phyloP scores from a whole-genome alignment of 2,797 vertebrate species.

The Mionectes olivaceus region DNA sequence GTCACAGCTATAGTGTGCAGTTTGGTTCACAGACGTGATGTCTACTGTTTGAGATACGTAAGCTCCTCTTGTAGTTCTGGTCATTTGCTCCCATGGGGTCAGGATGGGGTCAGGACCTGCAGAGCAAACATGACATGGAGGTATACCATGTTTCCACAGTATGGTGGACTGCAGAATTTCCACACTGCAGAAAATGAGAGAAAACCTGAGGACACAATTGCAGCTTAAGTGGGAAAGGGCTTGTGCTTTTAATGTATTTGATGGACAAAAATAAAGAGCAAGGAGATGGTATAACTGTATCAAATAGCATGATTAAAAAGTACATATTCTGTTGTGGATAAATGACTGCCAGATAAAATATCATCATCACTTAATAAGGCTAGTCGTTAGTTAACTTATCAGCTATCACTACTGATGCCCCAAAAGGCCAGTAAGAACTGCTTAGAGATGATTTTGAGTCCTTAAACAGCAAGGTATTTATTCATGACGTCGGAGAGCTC shows the following conservation, averaged over 20 bases:
- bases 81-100: not conserved
- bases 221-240: not conserved
- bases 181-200: not conserved
- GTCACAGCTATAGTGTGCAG: not conserved
- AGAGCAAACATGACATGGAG: not conserved
- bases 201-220: not conserved
- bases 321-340: not conserved
- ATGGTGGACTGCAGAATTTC: too few species aligned
- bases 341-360: not conserved
- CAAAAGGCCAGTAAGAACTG: too few species aligned
- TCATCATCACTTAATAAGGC: not conserved
- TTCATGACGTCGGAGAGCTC: too few species aligned
- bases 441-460: too few species aligned
- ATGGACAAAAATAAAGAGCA: not conserved
- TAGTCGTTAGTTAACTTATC: not conserved
- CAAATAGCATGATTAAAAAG: not conserved
- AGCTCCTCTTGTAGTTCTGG: not conserved
- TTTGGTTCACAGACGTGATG: not conserved
- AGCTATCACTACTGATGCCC: not conserved
- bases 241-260: not conserved
- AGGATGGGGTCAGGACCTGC: not conserved
- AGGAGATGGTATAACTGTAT: not conserved
- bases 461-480: too few species aligned
- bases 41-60: not conserved
- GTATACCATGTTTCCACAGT: not conserved